These are phyloP conservation scores for Pseudeuparius sepicola DNA, from an alignment of 2,888 invertebrate species.

Conservation along the genomic window DNA sequence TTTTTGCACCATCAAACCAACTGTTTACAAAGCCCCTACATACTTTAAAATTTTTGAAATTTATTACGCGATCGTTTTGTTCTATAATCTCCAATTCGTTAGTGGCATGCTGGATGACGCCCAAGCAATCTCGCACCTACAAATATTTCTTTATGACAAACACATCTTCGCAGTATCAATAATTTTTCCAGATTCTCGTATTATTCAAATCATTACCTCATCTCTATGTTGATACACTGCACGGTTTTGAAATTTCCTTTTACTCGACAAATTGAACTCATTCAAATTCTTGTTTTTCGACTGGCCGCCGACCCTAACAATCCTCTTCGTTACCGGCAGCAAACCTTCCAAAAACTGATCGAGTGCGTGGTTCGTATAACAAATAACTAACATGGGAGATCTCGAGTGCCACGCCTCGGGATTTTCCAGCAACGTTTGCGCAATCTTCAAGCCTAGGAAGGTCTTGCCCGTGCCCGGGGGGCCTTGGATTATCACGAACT, in stretches of 20 bases:
- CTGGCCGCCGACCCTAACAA: slow-evolving; percentile 62
- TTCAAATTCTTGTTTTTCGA: slow-evolving; percentile 49
- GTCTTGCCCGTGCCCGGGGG: slow-evolving; percentile 88
- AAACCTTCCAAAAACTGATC: slow-evolving; percentile 76
- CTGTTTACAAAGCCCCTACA: no score
- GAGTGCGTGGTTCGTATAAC: slow-evolving; percentile 78
- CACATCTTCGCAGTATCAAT: no score
- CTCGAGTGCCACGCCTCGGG: slow-evolving; percentile 34
- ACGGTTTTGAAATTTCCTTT: no score
- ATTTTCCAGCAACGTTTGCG: slow-evolving; percentile 15
- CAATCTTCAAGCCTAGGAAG: slow-evolving; percentile 40
- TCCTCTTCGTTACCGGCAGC: slow-evolving; percentile 44
- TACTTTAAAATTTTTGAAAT: neutral
- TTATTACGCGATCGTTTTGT: neutral
- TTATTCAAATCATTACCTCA: no score
- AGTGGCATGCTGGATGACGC: neutral
- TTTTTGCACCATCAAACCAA: slow-evolving; percentile 33
- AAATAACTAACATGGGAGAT: slow-evolving; percentile 63
- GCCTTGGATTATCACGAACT: slow-evolving; percentile 74
- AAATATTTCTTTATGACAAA: neutral
- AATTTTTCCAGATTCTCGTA: no score
- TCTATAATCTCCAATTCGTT: neutral
- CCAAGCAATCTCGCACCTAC: slow-evolving; percentile 1
- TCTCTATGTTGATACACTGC: no score
- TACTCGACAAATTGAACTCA: slow-evolving; percentile 38